Evolutionary conservation across 1,140 invertebrate species (phyloP).

Genomic region (Magallana ariakensis): DNA sequence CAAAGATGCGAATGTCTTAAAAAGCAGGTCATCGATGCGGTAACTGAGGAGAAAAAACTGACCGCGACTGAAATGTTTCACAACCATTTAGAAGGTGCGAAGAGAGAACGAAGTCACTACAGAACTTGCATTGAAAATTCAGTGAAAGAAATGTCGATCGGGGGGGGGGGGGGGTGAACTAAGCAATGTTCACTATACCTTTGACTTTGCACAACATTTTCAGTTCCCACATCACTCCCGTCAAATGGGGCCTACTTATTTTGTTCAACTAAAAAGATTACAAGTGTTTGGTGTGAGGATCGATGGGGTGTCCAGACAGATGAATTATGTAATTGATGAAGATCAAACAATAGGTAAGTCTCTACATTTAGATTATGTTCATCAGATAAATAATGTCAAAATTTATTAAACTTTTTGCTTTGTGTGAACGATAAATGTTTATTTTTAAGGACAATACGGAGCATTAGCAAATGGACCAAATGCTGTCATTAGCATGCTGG

Average conservation of each 20-base stretch:
- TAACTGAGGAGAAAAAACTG: background rate
- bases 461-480: background rate
- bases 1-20: background rate
- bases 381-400: too few species aligned
- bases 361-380: too few species aligned
- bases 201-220: background rate
- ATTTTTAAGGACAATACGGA: background rate
- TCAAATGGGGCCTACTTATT: background rate
- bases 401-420: too few species aligned
- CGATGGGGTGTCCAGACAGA: background rate
- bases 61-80: background rate
- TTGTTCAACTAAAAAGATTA: background rate
- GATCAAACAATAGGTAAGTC: conserved; percentile 6
- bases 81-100: background rate
- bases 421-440: too few species aligned
- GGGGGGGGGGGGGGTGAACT: background rate
- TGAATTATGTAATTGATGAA: conserved; percentile 26
- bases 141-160: background rate
- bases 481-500: conserved; percentile 1
- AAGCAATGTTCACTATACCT: background rate
- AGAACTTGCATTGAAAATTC: background rate
- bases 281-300: background rate
- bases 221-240: background rate
- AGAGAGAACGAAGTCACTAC: background rate
- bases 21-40: background rate